These are phyloP conservation scores for Nomada ruficornis DNA, from an alignment of 2,888 invertebrate genomes.

Conservation along the genomic window DNA sequence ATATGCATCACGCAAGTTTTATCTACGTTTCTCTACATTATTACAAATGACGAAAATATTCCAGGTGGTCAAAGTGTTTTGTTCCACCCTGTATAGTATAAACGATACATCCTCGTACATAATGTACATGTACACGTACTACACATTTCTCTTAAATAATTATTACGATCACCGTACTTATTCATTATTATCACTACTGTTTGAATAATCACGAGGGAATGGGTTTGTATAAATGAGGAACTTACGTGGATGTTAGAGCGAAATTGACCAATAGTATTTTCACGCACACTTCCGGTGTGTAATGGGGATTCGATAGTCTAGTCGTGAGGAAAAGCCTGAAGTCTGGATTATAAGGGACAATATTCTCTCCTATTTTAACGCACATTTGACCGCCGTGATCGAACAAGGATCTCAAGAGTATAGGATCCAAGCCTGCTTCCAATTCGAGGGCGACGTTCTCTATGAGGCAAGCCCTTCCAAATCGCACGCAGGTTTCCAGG, in stretches of 20 bases:
- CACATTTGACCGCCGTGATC: conserved; percentile 90
- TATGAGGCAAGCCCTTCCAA: conserved; percentile 91
- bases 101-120: no score
- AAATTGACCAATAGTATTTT: conserved; percentile 95
- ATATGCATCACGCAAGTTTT: no score
- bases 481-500: conserved; percentile 89
- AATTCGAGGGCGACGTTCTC: conserved; percentile 94
- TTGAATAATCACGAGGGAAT: no score
- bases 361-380: conserved; percentile 93
- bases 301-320: conserved; percentile 94
- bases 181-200: no score
- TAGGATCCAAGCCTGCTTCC: conserved; percentile 94
- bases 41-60: no score
- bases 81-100: no score
- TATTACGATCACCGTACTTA: no score
- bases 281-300: conserved; percentile 94
- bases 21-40: no score
- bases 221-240: no score
- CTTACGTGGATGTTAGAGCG: conserved; percentile 92
- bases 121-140: no score
- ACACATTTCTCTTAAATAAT: no score
- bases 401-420: conserved; percentile 92
- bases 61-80: no score
- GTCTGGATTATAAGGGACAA: conserved; percentile 91
- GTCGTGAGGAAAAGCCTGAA: conserved; percentile 95